These are phyloP conservation scores for Sesia apiformis DNA, from an alignment of 2,888 invertebrate species.

Conservation along the genomic window DNA sequence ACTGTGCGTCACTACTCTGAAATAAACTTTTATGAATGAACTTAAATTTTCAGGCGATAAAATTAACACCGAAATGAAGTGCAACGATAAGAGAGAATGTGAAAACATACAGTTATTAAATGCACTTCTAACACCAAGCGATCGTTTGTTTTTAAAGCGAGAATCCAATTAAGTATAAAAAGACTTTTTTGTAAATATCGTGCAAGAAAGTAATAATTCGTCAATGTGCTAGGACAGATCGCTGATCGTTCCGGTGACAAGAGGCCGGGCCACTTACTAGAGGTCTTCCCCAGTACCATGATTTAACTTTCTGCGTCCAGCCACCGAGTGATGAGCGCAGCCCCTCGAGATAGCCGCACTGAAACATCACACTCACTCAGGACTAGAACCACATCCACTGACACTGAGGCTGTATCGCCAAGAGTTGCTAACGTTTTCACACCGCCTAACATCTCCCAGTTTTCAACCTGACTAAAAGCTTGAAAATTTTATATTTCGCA, in stretches of 20 bases:
- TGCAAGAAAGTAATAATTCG: conserved; percentile 49
- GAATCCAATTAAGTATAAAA: conserved; percentile 45
- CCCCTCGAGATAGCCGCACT: conserved; percentile 94
- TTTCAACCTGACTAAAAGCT: not conserved
- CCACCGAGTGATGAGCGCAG: conserved; percentile 95
- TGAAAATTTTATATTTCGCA: too few species aligned
- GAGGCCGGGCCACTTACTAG: conserved; percentile 86
- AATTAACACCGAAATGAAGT: conserved; percentile 60
- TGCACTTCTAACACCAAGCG: conserved; percentile 63
- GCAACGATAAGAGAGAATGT: conserved; percentile 56
- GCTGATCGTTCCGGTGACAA: conserved; percentile 55
- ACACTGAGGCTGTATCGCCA: not conserved
- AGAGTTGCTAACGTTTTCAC: not conserved
- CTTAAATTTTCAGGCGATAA: conserved; percentile 32
- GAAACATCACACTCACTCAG: conserved; percentile 78
- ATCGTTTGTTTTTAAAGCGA: conserved; percentile 59
- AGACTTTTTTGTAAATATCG: conserved; percentile 40
- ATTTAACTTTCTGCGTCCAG: conserved; percentile 97
- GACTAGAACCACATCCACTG: conserved; percentile 32
- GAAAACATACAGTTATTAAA: conserved; percentile 49
- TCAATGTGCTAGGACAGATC: conserved; percentile 69
- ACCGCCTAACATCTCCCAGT: not conserved
- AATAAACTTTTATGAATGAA: conserved; percentile 33
- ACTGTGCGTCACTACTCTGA: conserved; percentile 30
- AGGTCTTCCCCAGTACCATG: conserved; percentile 98